Conservation (phyloP, 1,140 invertebrate species). For the Neodiprion fabricii region DNA sequence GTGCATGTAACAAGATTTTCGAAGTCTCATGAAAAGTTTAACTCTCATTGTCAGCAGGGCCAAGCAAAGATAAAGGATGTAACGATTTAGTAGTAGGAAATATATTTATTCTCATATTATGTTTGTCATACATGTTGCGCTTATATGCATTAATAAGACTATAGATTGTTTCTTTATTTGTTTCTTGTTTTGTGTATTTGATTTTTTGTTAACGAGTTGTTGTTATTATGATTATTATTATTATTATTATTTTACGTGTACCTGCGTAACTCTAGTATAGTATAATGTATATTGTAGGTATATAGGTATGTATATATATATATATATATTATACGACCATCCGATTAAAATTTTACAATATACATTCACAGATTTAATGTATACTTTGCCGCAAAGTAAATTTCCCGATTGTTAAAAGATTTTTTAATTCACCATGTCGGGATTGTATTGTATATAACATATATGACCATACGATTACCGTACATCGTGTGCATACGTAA, state of each 20-base stretch:
- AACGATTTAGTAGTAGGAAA: conserved; percentile 44
- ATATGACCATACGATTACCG: too few species aligned
- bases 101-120: conserved; percentile 42
- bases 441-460: too few species aligned
- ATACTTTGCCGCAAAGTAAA: too few species aligned
- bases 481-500: too few species aligned
- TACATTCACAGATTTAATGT: too few species aligned
- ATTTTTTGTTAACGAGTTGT: background rate
- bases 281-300: too few species aligned
- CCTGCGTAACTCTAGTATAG: too few species aligned
- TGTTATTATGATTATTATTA: background rate
- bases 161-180: background rate
- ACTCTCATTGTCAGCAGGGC: conserved; percentile 18
- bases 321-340: too few species aligned
- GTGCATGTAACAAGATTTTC: background rate
- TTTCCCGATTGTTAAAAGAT: too few species aligned
- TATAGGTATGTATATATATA: too few species aligned
- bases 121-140: conserved; percentile 44
- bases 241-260: background rate
- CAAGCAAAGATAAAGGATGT: conserved; percentile 39
- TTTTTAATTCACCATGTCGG: too few species aligned
- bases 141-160: conserved; percentile 36
- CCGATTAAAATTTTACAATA: too few species aligned
- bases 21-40: conserved; percentile 21
- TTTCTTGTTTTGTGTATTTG: background rate